Base-by-base conservation (phyloP, 2,888 invertebrate species). In the Lycophotia porphyrea region DNA sequence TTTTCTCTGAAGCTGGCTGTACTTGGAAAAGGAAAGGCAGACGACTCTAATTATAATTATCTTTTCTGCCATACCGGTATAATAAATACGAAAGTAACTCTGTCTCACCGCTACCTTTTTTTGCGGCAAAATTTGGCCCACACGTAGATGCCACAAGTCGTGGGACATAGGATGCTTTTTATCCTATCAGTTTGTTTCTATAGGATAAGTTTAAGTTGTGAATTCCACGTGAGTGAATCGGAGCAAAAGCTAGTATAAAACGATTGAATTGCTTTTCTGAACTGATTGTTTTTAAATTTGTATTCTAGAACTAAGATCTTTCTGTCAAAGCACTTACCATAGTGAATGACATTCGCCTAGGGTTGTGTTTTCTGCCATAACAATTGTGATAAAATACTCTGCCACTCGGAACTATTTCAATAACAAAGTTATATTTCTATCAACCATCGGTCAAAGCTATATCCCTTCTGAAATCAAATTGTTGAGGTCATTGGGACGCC, bases 381-480 rank as follows among this genome's bases (percentile, higher is more conserved):
- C 15, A 5, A 31, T 68, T 11, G 15, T 5, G 1, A 67, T 67
- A 52, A 67, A 67, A 36, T 42, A 42, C 5, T 31, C n/a, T 39
- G 7, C 27, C 2, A 24, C 13, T 58, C 8, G 18, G 24, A 76
- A 79, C 80, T 55, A 31, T 1, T 39, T 5, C 63, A 34, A 64
- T 72, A 79, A 78, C 15, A 78, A 27, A 39, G 49, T 27, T 44
- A 52, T 60, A 34, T 65, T 58, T 78, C 42, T 52, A 65, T 65
- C 34, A 80, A n/a, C 58, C 44, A 65, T 74, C 27, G 42, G 27
- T 42, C 74, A 34, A 8, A 18, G 34, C 15, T 11, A 61, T 67
- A 63, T 67, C 34, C 49, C 8, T 63, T 34, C 67, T 58, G 55
- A 58, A 67, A 78, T 75, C 55, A 75, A 75, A 81, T 67, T 21